Evolutionary conservation across 2,888 invertebrate genomes (phyloP).

Genomic region (Perdita meconis): DNA sequence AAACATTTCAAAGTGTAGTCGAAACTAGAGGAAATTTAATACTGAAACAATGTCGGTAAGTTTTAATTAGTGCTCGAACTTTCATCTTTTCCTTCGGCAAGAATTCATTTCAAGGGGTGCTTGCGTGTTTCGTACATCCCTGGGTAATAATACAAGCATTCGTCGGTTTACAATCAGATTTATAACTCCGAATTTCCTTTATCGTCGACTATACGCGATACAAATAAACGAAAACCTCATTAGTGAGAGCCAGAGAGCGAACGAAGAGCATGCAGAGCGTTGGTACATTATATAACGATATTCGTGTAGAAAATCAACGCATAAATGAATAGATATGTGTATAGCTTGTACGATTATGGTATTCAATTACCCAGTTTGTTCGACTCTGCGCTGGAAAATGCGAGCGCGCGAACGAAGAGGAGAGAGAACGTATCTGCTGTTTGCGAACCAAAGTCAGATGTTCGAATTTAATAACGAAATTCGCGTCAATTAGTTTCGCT

Average conservation of each 20-base stretch:
- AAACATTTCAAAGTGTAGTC: constrained; percentile 9
- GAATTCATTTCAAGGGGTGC: too few species aligned
- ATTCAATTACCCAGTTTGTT: constrained; percentile 25
- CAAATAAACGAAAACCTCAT: not conserved
- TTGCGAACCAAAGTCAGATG: constrained; percentile 13
- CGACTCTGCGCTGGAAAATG: not conserved
- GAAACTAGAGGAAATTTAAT: too few species aligned
- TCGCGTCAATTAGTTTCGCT: constrained; percentile 53
- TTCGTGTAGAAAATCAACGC: constrained; percentile 27
- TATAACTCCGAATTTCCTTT: too few species aligned
- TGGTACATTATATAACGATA: constrained; percentile 30
- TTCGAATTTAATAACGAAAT: constrained; percentile 41
- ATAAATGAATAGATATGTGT: constrained; percentile 30
- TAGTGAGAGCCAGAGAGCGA: constrained; percentile 2
- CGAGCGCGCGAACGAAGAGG: not conserved
- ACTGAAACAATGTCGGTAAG: too few species aligned
- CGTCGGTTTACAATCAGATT: too few species aligned
- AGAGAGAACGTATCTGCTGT: not conserved
- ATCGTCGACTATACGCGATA: not conserved
- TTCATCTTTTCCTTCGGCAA: too few species aligned
- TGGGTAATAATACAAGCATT: too few species aligned
- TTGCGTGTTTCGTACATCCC: too few species aligned
- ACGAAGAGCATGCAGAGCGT: constrained; percentile 7
- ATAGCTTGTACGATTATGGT: constrained; percentile 25
- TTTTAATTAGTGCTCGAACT: too few species aligned